Conservation (phyloP, 2,797 vertebrate genomes). For the Sebastes miniatus region DNA sequence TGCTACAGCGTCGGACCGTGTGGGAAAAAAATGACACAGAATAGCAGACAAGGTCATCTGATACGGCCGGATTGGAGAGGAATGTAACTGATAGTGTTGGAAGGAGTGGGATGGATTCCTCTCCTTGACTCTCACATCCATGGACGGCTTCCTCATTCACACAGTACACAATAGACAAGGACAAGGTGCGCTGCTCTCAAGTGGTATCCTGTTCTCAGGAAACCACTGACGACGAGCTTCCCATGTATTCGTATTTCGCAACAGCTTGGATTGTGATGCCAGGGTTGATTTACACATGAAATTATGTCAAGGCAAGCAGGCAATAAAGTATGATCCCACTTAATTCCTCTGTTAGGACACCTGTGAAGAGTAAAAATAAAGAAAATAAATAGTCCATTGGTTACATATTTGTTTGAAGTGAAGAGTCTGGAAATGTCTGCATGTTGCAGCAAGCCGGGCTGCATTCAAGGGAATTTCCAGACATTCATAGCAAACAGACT, state of each 20-base stretch:
- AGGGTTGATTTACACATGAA: constrained; percentile 10
- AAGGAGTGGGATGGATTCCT: constrained; percentile 66
- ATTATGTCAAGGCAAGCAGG: not conserved
- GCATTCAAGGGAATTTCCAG: constrained; percentile 69
- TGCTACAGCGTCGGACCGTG: constrained; percentile 41
- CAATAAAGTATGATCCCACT: not conserved
- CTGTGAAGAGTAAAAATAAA: not conserved
- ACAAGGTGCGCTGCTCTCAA: constrained; percentile 54
- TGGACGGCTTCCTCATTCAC: constrained; percentile 65
- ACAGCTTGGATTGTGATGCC: constrained; percentile 7
- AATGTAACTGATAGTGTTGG: constrained; percentile 75
- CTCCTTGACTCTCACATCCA: constrained; percentile 66
- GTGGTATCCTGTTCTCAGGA: constrained; percentile 71
- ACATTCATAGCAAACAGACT: constrained; percentile 56
- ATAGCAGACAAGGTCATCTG: constrained; percentile 67
- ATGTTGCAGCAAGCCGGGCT: constrained; percentile 50
- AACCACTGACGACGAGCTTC: constrained; percentile 54
- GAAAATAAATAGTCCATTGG: not conserved
- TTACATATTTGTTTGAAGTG: constrained; percentile 7
- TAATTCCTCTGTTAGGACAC: constrained; percentile 13
- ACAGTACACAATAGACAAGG: constrained; percentile 70
- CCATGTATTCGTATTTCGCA: constrained; percentile 65
- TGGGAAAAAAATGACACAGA: constrained; percentile 74
- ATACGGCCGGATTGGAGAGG: constrained; percentile 66
- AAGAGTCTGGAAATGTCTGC: constrained; percentile 26